Evolutionary conservation across 2,888 invertebrate genomes (phyloP).

Genomic region (Nomada goodeniana): DNA sequence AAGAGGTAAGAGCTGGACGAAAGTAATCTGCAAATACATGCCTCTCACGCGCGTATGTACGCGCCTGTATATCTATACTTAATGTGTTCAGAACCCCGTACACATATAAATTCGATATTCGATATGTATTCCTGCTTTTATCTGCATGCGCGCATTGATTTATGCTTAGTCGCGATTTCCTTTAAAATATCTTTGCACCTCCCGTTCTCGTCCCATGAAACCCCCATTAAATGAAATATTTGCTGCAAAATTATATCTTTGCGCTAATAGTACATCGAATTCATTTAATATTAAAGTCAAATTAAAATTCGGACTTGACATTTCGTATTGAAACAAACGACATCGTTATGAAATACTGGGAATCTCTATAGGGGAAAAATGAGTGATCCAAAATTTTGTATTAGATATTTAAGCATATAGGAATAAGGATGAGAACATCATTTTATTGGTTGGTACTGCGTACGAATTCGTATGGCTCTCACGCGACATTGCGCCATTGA

Average conservation of each 20-base stretch:
- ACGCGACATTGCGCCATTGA: conserved; percentile 25
- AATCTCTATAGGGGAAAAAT: no score
- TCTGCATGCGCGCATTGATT: conserved; percentile 27
- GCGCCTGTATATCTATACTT: conserved; percentile 18
- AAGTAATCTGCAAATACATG: conserved; percentile 50
- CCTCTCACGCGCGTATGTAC: conserved; percentile 22
- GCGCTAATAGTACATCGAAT: no score
- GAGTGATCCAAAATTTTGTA: neutral
- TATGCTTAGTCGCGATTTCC: conserved; percentile 4
- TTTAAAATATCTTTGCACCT: conserved; percentile 6
- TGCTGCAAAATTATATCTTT: no score
- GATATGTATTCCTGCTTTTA: conserved; percentile 40
- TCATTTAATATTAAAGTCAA: no score
- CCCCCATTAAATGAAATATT: neutral
- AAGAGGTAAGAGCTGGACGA: conserved; percentile 45
- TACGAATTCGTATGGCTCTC: neutral
- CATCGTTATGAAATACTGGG: no score
- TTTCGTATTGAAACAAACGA: neutral
- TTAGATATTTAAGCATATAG: neutral
- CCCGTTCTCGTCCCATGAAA: neutral
- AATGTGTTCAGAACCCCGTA: conserved; percentile 18
- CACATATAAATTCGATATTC: conserved; percentile 42
- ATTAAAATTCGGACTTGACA: neutral
- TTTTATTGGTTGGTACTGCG: neutral
- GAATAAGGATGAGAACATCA: neutral